Evolutionary conservation across 2,797 vertebrate species (phyloP).

Genomic region (Novumbra hubbsi): DNA sequence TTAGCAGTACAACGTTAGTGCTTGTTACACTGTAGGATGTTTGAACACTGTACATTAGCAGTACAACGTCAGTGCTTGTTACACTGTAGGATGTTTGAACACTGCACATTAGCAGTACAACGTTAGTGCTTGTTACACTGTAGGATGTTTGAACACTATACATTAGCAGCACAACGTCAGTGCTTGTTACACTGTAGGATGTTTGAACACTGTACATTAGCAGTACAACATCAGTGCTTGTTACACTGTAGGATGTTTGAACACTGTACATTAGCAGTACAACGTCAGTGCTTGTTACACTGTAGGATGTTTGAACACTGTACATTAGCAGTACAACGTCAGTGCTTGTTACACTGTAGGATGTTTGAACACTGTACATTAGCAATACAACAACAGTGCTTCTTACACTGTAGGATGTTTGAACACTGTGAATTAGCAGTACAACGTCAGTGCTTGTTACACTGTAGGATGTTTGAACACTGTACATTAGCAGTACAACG

Average conservation of each 20-base stretch:
- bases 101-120: too few species aligned
- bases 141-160: not conserved
- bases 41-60: not conserved
- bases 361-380: not conserved
- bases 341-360: not conserved
- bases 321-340: too few species aligned
- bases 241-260: not conserved
- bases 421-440: too few species aligned
- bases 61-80: too few species aligned
- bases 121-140: too few species aligned
- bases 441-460: too few species aligned
- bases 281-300: too few species aligned
- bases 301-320: not conserved
- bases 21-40: not conserved
- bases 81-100: not conserved
- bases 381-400: too few species aligned
- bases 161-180: not conserved
- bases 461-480: not conserved
- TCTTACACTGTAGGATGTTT: not conserved
- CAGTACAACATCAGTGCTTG: too few species aligned
- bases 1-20: too few species aligned
- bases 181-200: not conserved
- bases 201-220: not conserved
- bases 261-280: not conserved
- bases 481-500: not conserved